Conservation (phyloP, 2,888 invertebrate genomes). For the Geophilus truncorum region DNA sequence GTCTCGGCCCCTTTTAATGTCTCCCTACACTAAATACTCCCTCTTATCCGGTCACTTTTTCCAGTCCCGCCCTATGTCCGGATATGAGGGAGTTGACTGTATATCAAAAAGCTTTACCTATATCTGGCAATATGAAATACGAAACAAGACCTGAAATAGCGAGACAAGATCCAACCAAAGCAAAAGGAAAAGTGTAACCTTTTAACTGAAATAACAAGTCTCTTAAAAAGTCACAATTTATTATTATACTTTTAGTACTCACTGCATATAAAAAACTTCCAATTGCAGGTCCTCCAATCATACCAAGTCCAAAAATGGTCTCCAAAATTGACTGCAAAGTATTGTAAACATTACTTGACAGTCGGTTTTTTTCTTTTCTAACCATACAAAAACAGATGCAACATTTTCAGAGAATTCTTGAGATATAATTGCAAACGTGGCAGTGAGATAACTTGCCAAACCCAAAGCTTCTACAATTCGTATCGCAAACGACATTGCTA, state of each 20-base stretch:
- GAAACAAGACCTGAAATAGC: slow-evolving; percentile 71
- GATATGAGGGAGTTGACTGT: neutral
- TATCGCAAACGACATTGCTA: slow-evolving; percentile 69
- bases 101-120: neutral
- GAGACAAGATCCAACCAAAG: slow-evolving; percentile 67
- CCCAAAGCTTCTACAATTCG: slow-evolving; percentile 78
- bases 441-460: slow-evolving; percentile 77
- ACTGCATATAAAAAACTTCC: slow-evolving; percentile 8
- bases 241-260: neutral
- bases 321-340: neutral
- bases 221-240: neutral
- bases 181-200: slow-evolving; percentile 75
- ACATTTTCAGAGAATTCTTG: slow-evolving; percentile 81
- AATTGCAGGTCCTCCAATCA: neutral
- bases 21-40: no score
- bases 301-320: neutral
- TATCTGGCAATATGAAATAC: slow-evolving; percentile 62
- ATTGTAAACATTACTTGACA: no score
- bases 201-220: slow-evolving; percentile 55
- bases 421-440: slow-evolving; percentile 79
- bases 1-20: no score
- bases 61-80: no score
- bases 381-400: slow-evolving; percentile 77
- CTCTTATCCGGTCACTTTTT: no score
- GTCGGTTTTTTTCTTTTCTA: no score